Conservation (phyloP, 2,888 invertebrate genomes). For the Netelia melanura region DNA sequence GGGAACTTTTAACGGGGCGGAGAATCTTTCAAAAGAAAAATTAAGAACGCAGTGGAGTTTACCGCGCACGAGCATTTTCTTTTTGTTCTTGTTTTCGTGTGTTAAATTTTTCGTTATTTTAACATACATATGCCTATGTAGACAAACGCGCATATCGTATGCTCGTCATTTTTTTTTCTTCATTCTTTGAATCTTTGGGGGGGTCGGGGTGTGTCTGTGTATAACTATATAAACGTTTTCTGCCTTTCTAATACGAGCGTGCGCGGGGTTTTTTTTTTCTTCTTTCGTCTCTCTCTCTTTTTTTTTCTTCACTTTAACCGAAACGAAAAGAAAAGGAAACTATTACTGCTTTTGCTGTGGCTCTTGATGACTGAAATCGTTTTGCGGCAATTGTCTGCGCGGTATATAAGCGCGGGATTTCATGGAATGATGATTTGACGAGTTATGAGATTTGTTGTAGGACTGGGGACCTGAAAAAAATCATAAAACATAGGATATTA, state of each 20-base stretch:
- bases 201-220: constrained; percentile 48
- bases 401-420: constrained; percentile 80
- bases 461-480: constrained; percentile 81
- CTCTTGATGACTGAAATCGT: constrained; percentile 78
- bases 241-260: constrained; percentile 72
- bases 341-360: constrained; percentile 75
- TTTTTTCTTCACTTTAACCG: constrained; percentile 27
- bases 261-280: constrained; percentile 46
- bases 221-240: constrained; percentile 67
- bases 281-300: constrained; percentile 19
- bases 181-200: constrained; percentile 58
- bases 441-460: constrained; percentile 81
- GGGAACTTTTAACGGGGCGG: background rate
- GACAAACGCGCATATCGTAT: constrained; percentile 54
- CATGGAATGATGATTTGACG: constrained; percentile 84
- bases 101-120: background rate
- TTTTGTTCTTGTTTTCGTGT: constrained; percentile 20
- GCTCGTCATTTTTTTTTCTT: constrained; percentile 60
- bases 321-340: constrained; percentile 71
- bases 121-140: constrained; percentile 65
- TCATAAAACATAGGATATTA: constrained; percentile 68
- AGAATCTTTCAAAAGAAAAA: constrained; percentile 72
- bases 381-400: constrained; percentile 81
- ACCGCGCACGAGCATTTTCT: constrained; percentile 42
- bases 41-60: constrained; percentile 66